These are phyloP conservation scores for Promerops cafer DNA, from an alignment of 2,113 vertebrate genomes.

Conservation along the genomic window DNA sequence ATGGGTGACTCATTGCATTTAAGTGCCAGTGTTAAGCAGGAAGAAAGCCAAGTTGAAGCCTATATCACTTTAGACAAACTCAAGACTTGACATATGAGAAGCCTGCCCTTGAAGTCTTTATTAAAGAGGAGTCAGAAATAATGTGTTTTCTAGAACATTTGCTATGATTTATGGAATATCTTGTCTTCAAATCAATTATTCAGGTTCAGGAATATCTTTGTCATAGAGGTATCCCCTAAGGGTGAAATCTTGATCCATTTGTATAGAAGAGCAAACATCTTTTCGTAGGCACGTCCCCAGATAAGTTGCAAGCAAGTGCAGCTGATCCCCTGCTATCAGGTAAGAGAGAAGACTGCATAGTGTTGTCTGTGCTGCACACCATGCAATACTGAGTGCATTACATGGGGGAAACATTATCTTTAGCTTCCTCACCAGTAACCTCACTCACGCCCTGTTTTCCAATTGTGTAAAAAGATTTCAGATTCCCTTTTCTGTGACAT, in stretches of 20 bases:
- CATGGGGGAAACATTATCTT: background rate
- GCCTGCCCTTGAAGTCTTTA: background rate
- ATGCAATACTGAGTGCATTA: background rate
- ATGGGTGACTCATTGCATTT: background rate
- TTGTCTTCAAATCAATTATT: background rate
- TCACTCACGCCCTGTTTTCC: background rate
- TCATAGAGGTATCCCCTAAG: background rate
- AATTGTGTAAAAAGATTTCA: background rate
- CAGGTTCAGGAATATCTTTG: background rate
- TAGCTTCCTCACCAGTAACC: background rate
- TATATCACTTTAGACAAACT: background rate
- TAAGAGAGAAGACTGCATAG: background rate
- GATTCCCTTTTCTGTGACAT: background rate
- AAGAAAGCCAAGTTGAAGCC: background rate
- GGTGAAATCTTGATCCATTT: background rate
- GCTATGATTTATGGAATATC: background rate
- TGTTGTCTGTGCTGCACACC: fast-evolving
- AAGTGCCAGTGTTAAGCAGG: background rate
- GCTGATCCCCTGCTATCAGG: background rate
- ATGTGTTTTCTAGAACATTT: background rate
- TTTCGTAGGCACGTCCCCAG: background rate
- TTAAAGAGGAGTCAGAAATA: background rate
- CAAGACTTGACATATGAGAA: background rate
- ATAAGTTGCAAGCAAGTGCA: background rate
- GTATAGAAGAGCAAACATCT: background rate